Conservation (phyloP, 2,888 invertebrate genomes). For the Crioceris asparagi region DNA sequence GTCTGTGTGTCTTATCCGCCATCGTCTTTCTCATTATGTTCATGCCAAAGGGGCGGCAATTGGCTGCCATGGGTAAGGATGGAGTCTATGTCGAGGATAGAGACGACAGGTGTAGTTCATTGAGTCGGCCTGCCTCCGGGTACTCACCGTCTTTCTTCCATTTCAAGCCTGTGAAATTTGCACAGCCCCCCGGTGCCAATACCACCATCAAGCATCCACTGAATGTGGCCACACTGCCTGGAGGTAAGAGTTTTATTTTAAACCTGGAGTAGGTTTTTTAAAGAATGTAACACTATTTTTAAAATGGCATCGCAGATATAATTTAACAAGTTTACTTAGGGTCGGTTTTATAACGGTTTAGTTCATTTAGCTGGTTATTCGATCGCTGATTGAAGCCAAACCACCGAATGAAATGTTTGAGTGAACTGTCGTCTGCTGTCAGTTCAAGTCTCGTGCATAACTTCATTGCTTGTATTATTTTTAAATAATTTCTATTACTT, state of each 20-base stretch:
- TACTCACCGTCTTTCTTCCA: constrained; percentile 89
- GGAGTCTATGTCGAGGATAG: constrained; percentile 72
- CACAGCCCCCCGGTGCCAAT: constrained; percentile 28
- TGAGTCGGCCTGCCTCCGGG: constrained; percentile 67
- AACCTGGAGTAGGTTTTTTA: no score
- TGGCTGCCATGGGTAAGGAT: constrained; percentile 86
- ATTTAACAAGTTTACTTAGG: no score
- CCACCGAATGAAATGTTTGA: no score
- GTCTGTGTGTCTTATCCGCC: constrained; percentile 72
- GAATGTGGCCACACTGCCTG: constrained; percentile 31
- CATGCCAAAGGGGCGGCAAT: constrained; percentile 81
- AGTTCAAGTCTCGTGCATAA: no score
- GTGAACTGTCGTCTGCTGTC: no score
- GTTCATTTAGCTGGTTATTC: no score
- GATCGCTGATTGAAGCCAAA: no score
- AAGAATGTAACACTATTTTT: neutral
- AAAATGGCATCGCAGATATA: neutral
- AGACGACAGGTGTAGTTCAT: constrained; percentile 71
- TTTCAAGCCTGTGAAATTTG: constrained; percentile 79
- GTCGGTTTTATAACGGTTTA: no score
- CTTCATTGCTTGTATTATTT: no score
- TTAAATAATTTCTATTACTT: no score
- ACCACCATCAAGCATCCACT: constrained; percentile 31
- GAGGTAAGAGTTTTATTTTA: constrained; percentile 28
- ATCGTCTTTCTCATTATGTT: constrained; percentile 89